These are phyloP conservation scores for Phaedon cochleariae DNA, from an alignment of 2,888 invertebrate genomes.

Conservation along the genomic window DNA sequence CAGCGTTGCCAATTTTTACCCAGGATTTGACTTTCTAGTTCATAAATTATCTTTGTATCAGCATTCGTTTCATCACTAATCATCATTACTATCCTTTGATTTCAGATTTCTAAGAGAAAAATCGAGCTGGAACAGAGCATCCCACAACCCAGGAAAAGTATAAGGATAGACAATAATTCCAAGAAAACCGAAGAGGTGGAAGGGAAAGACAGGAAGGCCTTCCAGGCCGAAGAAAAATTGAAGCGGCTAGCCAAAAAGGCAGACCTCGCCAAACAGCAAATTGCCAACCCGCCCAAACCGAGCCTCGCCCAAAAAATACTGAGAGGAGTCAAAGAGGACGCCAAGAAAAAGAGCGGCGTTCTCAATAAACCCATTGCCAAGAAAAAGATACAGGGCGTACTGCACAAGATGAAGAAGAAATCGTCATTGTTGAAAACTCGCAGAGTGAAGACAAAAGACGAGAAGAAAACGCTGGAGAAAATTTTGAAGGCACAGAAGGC, in stretches of 20 bases:
- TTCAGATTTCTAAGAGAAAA: constrained; percentile 30
- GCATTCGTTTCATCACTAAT: too few relatives aligned
- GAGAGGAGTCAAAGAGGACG: constrained; percentile 61
- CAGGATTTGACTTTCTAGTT: too few relatives aligned
- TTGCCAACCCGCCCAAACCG: constrained; percentile 60
- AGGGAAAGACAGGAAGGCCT: constrained; percentile 32
- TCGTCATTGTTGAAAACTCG: constrained; percentile 9
- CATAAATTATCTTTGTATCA: too few relatives aligned
- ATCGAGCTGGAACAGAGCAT: constrained; percentile 31
- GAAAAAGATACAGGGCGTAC: constrained; percentile 54
- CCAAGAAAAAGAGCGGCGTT: constrained; percentile 60
- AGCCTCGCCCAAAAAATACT: constrained; percentile 60
- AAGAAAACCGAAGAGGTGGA: constrained; percentile 38
- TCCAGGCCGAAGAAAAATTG: constrained; percentile 44
- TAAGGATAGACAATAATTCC: constrained; percentile 48
- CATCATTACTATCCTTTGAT: neutral
- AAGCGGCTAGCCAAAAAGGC: constrained; percentile 45
- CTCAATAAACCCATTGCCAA: constrained; percentile 59
- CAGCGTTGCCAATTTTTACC: too few relatives aligned
- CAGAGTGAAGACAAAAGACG: constrained; percentile 7
- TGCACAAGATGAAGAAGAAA: constrained; percentile 32
- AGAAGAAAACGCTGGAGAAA: constrained; percentile 5
- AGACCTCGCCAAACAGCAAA: constrained; percentile 56
- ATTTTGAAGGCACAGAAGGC: constrained; percentile 17
- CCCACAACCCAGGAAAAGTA: constrained; percentile 50